Conservation (phyloP, 2,113 vertebrate genomes). For the Hippolais icterina region DNA sequence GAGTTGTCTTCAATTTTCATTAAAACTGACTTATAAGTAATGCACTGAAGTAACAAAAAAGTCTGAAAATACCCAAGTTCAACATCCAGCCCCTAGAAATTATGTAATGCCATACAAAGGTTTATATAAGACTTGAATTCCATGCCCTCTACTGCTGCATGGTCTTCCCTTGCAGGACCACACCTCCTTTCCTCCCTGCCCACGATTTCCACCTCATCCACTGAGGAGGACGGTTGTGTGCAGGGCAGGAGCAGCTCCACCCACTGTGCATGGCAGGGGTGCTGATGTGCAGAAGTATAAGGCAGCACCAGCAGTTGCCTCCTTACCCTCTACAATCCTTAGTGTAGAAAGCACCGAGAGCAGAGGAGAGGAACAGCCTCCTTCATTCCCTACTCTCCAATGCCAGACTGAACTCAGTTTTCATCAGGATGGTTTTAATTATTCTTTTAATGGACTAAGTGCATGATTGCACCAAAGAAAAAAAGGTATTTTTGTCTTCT, state of each 20-base stretch:
- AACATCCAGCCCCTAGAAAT: neutral
- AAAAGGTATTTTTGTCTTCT: neutral
- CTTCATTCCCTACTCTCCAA: neutral
- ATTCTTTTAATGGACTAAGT: neutral
- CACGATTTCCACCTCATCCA: neutral
- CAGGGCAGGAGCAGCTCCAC: neutral
- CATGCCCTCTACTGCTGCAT: neutral
- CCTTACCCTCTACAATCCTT: neutral
- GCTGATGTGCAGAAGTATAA: accelerated
- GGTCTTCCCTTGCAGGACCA: neutral
- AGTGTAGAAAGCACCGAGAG: accelerated
- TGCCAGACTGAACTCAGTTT: neutral
- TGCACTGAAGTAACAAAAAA: neutral
- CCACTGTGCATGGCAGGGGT: accelerated
- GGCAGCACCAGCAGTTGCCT: neutral
- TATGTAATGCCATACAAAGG: neutral
- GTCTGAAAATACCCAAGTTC: neutral
- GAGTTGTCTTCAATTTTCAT: neutral
- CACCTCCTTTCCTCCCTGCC: neutral
- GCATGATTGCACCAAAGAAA: neutral
- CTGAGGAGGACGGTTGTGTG: accelerated
- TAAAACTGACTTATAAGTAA: neutral
- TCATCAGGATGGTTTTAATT: neutral
- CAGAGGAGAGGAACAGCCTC: neutral
- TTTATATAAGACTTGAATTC: neutral